phyloP scores from a whole-genome alignment of 2,888 invertebrate genomes.

The Caenorhabditis japonica region DNA sequence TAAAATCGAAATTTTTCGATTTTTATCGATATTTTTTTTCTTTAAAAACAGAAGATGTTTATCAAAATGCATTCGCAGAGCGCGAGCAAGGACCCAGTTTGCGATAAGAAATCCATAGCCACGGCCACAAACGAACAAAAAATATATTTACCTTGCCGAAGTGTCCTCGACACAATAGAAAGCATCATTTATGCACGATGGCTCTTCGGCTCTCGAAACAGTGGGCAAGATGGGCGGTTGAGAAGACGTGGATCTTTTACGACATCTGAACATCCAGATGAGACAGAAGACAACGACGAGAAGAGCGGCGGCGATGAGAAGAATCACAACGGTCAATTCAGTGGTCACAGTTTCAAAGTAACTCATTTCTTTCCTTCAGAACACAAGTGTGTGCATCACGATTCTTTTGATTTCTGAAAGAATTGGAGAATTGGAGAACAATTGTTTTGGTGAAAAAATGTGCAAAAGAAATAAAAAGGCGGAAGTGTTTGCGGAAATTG shows the following conservation, averaged over 20 bases:
- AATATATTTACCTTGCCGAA: slow-evolving; percentile 24
- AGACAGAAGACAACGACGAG: slow-evolving; percentile 47
- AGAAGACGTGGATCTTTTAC: slow-evolving; percentile 26
- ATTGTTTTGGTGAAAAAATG: background rate
- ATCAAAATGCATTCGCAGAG: too few species aligned
- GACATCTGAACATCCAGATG: slow-evolving; percentile 39
- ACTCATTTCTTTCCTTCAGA: slow-evolving; percentile 13
- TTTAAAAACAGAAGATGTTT: background rate
- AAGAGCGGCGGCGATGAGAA: slow-evolving; percentile 42
- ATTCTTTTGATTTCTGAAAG: background rate
- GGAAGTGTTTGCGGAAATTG: too few species aligned
- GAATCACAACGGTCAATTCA: slow-evolving; percentile 38
- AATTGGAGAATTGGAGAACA: background rate
- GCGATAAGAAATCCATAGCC: background rate
- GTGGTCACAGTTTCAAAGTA: slow-evolving; percentile 24
- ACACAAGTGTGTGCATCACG: background rate
- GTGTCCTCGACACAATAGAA: slow-evolving; percentile 56
- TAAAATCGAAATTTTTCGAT: too few species aligned
- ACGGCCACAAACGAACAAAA: background rate
- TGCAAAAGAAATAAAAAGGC: background rate
- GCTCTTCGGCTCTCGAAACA: slow-evolving; percentile 36
- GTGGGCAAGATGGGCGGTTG: slow-evolving; percentile 46
- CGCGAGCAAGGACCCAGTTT: too few species aligned
- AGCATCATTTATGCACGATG: slow-evolving; percentile 51
- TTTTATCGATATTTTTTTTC: background rate